These are phyloP conservation scores for Myzus persicae DNA, from an alignment of 1,140 invertebrate species.

Conservation along the genomic window DNA sequence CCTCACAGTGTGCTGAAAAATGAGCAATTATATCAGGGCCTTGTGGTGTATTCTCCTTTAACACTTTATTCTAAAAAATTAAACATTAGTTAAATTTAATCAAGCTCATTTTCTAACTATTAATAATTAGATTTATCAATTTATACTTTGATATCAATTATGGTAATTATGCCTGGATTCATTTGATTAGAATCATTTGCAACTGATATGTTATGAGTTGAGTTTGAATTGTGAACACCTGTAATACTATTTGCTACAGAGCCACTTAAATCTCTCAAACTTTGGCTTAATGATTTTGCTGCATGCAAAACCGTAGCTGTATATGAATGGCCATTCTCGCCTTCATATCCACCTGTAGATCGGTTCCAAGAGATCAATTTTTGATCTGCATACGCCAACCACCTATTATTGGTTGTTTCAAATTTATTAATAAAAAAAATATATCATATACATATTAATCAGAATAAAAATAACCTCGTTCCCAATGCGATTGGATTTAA, in stretches of 20 bases:
- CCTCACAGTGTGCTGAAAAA: constrained; percentile 92
- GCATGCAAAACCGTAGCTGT: constrained; percentile 94
- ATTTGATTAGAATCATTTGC: constrained; percentile 66
- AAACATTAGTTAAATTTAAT: background rate
- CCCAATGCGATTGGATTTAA: constrained; percentile 92
- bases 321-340: constrained; percentile 81
- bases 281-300: constrained; percentile 88
- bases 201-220: constrained; percentile 56
- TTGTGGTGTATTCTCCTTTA: constrained; percentile 57
- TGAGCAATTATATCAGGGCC: constrained; percentile 72
- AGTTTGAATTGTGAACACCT: constrained; percentile 65
- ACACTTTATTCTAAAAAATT: constrained; percentile 59
- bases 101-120: background rate
- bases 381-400: constrained; percentile 73
- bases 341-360: constrained; percentile 71
- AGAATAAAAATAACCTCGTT: constrained; percentile 66
- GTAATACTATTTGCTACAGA: constrained; percentile 90
- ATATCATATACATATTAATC: background rate
- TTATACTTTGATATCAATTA: constrained; percentile 82
- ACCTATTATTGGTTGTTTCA: constrained; percentile 58
- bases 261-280: constrained; percentile 88
- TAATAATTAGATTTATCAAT: background rate
- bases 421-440: background rate
- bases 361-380: constrained; percentile 69
- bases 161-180: constrained; percentile 82